phyloP scores from a whole-genome alignment of 2,113 vertebrate species.

The Corythornis madagascariensis region DNA sequence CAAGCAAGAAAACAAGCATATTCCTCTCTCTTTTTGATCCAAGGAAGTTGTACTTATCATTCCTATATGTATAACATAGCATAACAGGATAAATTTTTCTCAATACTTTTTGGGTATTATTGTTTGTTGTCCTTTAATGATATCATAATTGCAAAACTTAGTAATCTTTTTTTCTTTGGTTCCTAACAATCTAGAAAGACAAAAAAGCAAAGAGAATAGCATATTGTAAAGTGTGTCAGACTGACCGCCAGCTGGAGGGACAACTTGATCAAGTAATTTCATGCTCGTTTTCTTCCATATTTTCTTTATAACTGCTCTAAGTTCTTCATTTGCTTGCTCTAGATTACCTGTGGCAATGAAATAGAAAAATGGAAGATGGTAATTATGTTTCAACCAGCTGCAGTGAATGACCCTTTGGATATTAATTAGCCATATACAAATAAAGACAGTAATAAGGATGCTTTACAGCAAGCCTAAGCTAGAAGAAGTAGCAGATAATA shows the following conservation, averaged over 20 bases:
- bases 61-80: neutral
- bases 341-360: conserved; percentile 85
- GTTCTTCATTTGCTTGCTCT: conserved; percentile 98
- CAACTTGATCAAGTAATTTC: conserved; percentile 98
- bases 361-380: neutral
- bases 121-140: neutral
- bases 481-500: neutral
- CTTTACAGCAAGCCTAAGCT: neutral
- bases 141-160: neutral
- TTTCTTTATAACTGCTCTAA: conserved; percentile 98
- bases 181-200: neutral
- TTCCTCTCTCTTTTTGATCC: neutral
- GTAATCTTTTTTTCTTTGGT: neutral
- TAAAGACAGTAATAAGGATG: neutral
- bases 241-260: conserved; percentile 98
- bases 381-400: neutral
- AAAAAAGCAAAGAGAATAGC: neutral
- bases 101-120: neutral
- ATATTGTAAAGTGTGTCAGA: conserved; percentile 55
- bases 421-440: neutral
- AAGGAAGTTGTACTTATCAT: neutral
- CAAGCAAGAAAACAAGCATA: neutral
- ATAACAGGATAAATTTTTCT: neutral
- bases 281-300: conserved; percentile 99
- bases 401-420: neutral